Evolutionary conservation across 1,140 invertebrate species (phyloP).

Genomic region (Paraescarpia echinospica): DNA sequence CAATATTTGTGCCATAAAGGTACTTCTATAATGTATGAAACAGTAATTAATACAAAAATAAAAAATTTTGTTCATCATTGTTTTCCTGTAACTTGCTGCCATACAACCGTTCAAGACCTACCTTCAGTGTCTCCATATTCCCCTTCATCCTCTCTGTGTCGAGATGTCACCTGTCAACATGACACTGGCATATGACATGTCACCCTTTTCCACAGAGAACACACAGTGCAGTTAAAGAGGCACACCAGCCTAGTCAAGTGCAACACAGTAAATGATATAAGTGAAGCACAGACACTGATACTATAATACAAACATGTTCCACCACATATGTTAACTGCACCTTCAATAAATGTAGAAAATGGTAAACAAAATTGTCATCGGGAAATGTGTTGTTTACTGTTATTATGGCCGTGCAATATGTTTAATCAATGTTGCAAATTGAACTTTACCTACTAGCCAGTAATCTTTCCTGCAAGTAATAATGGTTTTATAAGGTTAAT

Average conservation of each 20-base stretch:
- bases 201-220: not conserved
- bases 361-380: not conserved
- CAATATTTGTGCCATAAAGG: too few species aligned
- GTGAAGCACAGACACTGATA: not conserved
- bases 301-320: not conserved
- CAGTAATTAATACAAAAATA: too few species aligned
- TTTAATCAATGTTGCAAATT: too few species aligned
- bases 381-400: too few species aligned
- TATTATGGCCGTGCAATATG: too few species aligned
- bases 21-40: too few species aligned
- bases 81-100: not conserved
- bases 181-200: not conserved
- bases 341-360: not conserved
- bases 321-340: not conserved
- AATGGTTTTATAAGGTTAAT: too few species aligned
- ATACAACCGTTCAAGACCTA: conserved; percentile 36
- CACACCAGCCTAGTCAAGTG: not conserved
- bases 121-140: conserved; percentile 92
- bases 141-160: conserved; percentile 85
- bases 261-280: not conserved
- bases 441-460: too few species aligned
- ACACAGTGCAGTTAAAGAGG: not conserved
- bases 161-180: conserved; percentile 70
- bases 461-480: too few species aligned
- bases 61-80: too few species aligned